Percentiles rank a stretch among this genome's conserved stretches.
phyloP scores from a whole-genome alignment of 2,888 invertebrate species.

The Parapristionchus giblindavisi region DNA sequence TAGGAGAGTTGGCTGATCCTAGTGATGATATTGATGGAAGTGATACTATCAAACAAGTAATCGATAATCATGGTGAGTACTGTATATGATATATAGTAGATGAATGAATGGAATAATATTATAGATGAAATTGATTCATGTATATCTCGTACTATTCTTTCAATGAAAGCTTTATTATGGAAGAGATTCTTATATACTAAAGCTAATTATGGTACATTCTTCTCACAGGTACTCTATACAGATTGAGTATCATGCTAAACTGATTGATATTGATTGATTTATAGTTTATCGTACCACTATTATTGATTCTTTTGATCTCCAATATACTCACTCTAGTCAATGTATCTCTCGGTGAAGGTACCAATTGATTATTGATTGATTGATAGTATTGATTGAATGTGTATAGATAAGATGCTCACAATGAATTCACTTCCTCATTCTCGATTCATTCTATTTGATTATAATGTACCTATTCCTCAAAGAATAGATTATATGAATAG shows the following conservation, averaged over 20 bases:
- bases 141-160: background rate
- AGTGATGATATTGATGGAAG: constrained; percentile 36
- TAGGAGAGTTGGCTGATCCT: constrained; percentile 51
- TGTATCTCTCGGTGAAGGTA: constrained; percentile 13
- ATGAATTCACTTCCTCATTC: background rate
- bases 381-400: background rate
- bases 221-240: constrained; percentile 31
- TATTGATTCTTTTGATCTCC: constrained; percentile 37
- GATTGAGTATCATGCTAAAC: background rate
- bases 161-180: constrained; percentile 32
- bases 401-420: constrained; percentile 1
- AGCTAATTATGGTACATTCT: constrained; percentile 29
- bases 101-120: background rate
- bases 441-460: constrained; percentile 25
- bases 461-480: background rate
- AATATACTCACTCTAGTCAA: constrained; percentile 28
- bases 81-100: background rate
- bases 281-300: constrained; percentile 34
- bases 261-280: constrained; percentile 24
- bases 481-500: background rate
- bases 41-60: constrained; percentile 16
- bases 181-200: constrained; percentile 40
- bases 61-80: constrained; percentile 27
- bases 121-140: background rate
- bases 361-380: background rate